A percentile compares a stretch with the other conserved stretches of the same genome.
Evolutionary conservation across 2,113 vertebrate species (phyloP).

Genomic region (Vulpes lagopus): DNA sequence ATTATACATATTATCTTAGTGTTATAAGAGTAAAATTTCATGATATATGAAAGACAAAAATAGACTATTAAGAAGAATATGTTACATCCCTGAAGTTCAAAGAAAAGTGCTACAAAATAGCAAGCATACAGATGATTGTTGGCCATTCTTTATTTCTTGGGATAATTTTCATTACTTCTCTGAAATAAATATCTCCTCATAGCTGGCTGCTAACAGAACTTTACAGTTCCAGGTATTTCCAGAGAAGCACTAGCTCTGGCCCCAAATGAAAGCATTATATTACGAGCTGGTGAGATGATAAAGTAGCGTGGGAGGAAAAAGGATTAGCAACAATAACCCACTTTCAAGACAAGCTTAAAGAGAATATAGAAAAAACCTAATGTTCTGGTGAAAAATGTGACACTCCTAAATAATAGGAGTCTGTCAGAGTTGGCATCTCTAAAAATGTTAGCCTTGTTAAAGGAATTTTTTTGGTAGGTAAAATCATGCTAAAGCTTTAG

Average conservation of each 20-base stretch:
- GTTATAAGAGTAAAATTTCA: constrained; percentile 18
- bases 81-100: background rate
- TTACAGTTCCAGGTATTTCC: background rate
- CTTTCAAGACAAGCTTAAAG: background rate
- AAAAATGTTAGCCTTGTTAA: background rate
- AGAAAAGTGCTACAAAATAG: background rate
- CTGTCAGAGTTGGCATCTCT: background rate
- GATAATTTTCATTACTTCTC: background rate
- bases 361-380: background rate
- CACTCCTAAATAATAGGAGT: background rate
- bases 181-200: background rate
- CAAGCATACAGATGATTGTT: background rate
- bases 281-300: background rate
- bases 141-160: background rate
- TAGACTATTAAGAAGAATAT: background rate
- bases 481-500: background rate
- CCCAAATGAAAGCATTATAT: background rate
- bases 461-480: background rate
- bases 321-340: background rate
- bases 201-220: background rate
- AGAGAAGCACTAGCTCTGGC: background rate
- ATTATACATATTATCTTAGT: background rate
- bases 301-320: background rate
- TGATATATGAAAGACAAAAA: background rate
- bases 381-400: background rate